These are phyloP conservation scores for Daphoenositta chrysoptera DNA, from an alignment of 2,113 vertebrate genomes.

Conservation along the genomic window DNA sequence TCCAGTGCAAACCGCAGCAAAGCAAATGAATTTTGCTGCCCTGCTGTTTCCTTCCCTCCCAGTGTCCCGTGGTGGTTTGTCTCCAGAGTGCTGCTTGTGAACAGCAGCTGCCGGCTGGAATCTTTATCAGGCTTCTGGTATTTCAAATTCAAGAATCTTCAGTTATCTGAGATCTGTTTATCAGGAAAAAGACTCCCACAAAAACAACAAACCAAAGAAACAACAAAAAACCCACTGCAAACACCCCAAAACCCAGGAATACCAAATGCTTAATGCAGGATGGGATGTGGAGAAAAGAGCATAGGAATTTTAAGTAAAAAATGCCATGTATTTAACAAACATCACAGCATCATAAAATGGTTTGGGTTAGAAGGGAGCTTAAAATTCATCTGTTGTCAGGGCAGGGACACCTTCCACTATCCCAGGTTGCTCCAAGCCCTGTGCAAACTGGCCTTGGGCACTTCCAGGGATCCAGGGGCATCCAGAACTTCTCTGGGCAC, in stretches of 20 bases:
- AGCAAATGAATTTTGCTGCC: background rate
- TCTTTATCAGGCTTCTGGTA: slow-evolving; percentile 57
- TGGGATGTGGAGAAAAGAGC: background rate
- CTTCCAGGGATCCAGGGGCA: background rate
- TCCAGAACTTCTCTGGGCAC: background rate
- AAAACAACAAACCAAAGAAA: background rate
- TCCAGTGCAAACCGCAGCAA: slow-evolving; percentile 19
- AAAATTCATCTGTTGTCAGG: background rate
- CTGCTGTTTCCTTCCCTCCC: background rate
- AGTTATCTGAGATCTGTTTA: slow-evolving; percentile 18
- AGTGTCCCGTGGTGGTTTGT: background rate
- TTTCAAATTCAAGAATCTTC: slow-evolving; percentile 54
- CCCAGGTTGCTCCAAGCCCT: rapidly evolving
- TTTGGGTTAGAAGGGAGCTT: background rate
- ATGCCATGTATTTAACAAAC: background rate
- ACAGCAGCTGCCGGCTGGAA: slow-evolving; percentile 66
- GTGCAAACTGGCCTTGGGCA: rapidly evolving
- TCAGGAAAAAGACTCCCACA: background rate
- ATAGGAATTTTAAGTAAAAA: background rate
- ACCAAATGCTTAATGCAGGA: slow-evolving; percentile 17
- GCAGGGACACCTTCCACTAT: background rate
- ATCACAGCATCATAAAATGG: background rate
- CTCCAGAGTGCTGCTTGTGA: slow-evolving; percentile 39
- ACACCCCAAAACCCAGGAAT: background rate
- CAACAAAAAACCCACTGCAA: background rate